Base-by-base conservation (phyloP, 2,797 vertebrate species). In the Alca torda region DNA sequence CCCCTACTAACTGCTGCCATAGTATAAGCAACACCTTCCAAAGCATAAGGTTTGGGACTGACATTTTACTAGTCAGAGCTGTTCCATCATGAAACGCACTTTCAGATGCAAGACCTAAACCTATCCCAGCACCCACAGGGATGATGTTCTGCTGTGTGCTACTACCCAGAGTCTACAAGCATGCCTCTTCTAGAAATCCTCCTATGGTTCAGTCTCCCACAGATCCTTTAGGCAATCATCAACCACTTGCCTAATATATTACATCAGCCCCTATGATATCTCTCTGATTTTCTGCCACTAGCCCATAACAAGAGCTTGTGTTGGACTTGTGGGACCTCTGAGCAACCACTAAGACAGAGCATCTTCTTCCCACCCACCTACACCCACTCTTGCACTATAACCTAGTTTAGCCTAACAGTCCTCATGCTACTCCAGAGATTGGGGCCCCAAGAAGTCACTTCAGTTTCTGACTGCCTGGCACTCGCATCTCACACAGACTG, bases 301-400 rank as follows among this genome's bases (percentile, higher is more conserved):
- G 30, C 10, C 46, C 9, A 0, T 21, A 46, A 35, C 17, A 60
- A n/a, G 48, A 63, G 41, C n/a, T 51, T 3, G 0, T 8, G 11
- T 67, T 51, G 54, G 23, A 51, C 37, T 46, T 80, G 16, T 41
- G n/a, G 14, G 23, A 82, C 30, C 60, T 76, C 43, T 3, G 6
- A 81, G 28, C 35, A 65, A 35, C 33, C 48, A 35, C 8, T 13
- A 70, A 33, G 33, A 35, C 31, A 37, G 3, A 75, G 12, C 8
- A 16, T 48, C 24, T 56, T 78, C 46, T 33, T 73, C 39, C 54
- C 54, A 61, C 25, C 8, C 33, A 64, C 18, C 18, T 25, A 21
- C 48, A 3, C 7, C 16, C 26, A 28, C n/a, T 63, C 43, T 28
- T 51, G 24, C 33, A 12, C 24, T 50, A 51, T 31, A 57, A 20